Evolutionary conservation across 2,797 vertebrate genomes (phyloP).

Genomic region (Falco naumanni): DNA sequence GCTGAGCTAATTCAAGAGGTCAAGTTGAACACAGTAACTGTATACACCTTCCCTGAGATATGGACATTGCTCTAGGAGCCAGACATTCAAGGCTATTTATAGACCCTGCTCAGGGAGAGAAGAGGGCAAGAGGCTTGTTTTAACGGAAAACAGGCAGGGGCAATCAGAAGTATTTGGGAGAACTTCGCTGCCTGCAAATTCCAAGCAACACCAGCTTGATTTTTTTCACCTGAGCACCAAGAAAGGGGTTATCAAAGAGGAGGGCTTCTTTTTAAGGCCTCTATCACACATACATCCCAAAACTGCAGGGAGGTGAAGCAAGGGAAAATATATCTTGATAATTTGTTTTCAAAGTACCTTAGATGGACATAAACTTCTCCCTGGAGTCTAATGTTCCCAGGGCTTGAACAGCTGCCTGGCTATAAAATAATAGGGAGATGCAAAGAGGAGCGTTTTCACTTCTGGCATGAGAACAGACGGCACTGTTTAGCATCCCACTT

Average conservation of each 20-base stretch:
- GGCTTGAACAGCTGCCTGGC: neutral
- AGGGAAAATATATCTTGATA: neutral
- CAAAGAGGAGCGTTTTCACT: neutral
- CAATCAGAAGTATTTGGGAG: neutral
- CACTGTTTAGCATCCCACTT: neutral
- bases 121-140: neutral
- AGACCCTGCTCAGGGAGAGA: neutral
- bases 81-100: slow-evolving; percentile 37
- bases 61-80: neutral
- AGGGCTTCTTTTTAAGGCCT: neutral
- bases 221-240: neutral
- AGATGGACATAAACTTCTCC: slow-evolving; percentile 2
- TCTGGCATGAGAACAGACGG: neutral
- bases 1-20: slow-evolving; percentile 32
- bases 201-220: neutral
- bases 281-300: neutral
- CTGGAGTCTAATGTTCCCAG: slow-evolving; percentile 21
- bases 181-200: neutral
- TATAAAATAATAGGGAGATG: neutral
- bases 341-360: neutral
- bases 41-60: slow-evolving; percentile 32
- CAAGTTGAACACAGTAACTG: neutral
- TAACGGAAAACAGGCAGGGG: neutral
- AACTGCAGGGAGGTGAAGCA: neutral
- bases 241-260: neutral